Base-by-base conservation (phyloP, 2,797 vertebrate genomes). In the Macrochelys suwanniensis region DNA sequence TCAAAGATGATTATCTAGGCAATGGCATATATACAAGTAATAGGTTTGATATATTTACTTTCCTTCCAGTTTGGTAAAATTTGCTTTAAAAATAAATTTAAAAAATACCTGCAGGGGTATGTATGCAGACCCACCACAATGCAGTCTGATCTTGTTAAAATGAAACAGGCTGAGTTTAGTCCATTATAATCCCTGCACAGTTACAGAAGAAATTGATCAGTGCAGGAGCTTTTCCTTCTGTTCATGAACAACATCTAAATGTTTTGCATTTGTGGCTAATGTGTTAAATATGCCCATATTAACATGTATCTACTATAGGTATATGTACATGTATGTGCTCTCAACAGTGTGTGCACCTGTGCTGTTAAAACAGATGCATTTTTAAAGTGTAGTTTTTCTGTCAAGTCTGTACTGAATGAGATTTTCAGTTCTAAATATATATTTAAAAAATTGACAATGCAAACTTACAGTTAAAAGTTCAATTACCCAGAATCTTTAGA, bases 101-200 rank as follows among this genome's bases (percentile, higher is more conserved):
- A 53, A 80, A 71, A 37, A 7, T 10, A 71, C n/a, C 56, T 3
- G 33, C 4, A 26, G 61, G 83, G 71, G 17, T 87, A 76, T 19
- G 3, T 10, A 56, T 2, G 54, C 53, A 85, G 77, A 93, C 68
- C 54, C 85, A 25, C 51, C 71, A 59, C 68, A 51, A 49, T 3
- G 33, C 49, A 59, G 82, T 56, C 84, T 95, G 84, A 92, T 95
- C 94, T 96, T 77, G 68, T 85, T 93, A 90, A 88, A 94, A 97
- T 87, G 82, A 93, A 87, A 49, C 78, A 95, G 94, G 76, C 88
- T 80, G 85, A 89, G 94, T 87, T 86, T 68, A 87, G 49, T 81
- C 54, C 26, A 10, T 81, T 89, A 2, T 88, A 85, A 93, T 95
- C 89, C 95, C 91, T 53, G 54, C 82, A 76, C 84, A 80, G 15